Evolutionary conservation across 2,113 vertebrate genomes (phyloP).

Genomic region (Capra hircus): DNA sequence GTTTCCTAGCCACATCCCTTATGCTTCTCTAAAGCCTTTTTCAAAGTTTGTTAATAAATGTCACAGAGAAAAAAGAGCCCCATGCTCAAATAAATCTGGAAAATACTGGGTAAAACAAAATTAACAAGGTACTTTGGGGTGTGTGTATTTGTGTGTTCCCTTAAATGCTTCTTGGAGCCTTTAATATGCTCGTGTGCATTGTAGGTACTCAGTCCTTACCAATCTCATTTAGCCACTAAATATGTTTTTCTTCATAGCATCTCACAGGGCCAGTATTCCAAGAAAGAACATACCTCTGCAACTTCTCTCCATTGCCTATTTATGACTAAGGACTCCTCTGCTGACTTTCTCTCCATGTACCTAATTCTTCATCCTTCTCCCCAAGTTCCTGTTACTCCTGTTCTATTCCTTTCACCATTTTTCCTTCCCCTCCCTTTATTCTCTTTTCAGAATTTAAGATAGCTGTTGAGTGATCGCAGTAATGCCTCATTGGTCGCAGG

Average conservation of each 20-base stretch:
- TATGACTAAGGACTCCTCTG: background rate
- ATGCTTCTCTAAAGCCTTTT: background rate
- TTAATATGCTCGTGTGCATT: background rate
- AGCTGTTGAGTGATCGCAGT: background rate
- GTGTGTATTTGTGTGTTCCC: background rate
- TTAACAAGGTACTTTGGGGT: background rate
- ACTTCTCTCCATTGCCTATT: background rate
- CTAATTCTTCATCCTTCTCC: background rate
- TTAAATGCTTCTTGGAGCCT: background rate
- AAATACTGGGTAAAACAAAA: background rate
- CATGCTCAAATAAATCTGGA: background rate
- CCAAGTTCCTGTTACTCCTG: background rate
- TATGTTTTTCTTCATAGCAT: background rate
- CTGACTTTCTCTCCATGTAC: background rate
- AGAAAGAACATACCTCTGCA: background rate
- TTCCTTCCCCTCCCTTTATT: background rate
- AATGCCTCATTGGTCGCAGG: background rate
- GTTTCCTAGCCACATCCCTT: background rate
- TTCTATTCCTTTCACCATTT: background rate
- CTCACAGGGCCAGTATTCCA: background rate
- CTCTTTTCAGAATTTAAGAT: background rate
- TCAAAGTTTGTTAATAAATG: constrained; percentile 39
- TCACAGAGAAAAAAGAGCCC: background rate
- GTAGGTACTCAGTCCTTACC: background rate
- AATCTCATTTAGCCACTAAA: background rate